A percentile compares a stretch with the other conserved stretches of the same genome.
Evolutionary conservation across 37 sponge, comb jelly and placozoan species (phyloP).

Genomic region (Aplysina aerophoba): DNA sequence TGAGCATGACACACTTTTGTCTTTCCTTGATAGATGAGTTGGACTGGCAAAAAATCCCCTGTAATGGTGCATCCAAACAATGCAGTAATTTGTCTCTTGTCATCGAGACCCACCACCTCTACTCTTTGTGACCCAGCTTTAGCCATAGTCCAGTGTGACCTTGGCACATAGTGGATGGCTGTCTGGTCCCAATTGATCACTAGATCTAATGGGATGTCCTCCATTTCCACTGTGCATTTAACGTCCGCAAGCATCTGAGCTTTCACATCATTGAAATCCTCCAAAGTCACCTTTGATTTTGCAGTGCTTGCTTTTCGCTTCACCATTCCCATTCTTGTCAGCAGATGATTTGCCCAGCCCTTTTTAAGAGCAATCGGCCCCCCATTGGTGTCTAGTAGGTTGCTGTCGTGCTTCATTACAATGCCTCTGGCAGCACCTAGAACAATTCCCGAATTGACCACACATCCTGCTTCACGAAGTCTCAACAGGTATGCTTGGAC

Average conservation of each 20-base stretch:
- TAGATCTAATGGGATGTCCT: slow-evolving; percentile 55
- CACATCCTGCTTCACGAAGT: slow-evolving; percentile 13
- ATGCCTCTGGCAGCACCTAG: slow-evolving; percentile 16
- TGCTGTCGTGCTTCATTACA: slow-evolving; percentile 16
- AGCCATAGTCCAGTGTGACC: slow-evolving; percentile 64
- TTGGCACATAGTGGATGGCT: slow-evolving; percentile 55
- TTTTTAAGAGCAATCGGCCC: slow-evolving; percentile 18
- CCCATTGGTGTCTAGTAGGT: slow-evolving; percentile 19
- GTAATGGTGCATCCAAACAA: slow-evolving; percentile 54
- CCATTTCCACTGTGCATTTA: slow-evolving; percentile 39
- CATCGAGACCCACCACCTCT: slow-evolving; percentile 50
- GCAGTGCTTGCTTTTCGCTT: slow-evolving; percentile 42
- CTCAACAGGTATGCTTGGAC: slow-evolving; percentile 14
- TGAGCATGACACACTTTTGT: slow-evolving; percentile 48
- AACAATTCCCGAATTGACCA: background rate
- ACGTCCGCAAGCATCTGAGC: slow-evolving; percentile 43
- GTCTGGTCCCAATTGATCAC: slow-evolving; percentile 73
- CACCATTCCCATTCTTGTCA: slow-evolving; percentile 47
- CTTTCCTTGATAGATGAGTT: slow-evolving; percentile 66
- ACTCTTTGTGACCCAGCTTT: slow-evolving; percentile 35
- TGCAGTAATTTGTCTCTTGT: slow-evolving; percentile 62
- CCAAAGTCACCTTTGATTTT: slow-evolving; percentile 25
- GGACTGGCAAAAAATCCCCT: slow-evolving; percentile 57
- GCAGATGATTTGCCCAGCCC: slow-evolving; percentile 39
- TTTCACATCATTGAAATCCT: slow-evolving; percentile 48